Base-by-base conservation (phyloP, 2,113 vertebrate genomes). In the Myotis davidii region DNA sequence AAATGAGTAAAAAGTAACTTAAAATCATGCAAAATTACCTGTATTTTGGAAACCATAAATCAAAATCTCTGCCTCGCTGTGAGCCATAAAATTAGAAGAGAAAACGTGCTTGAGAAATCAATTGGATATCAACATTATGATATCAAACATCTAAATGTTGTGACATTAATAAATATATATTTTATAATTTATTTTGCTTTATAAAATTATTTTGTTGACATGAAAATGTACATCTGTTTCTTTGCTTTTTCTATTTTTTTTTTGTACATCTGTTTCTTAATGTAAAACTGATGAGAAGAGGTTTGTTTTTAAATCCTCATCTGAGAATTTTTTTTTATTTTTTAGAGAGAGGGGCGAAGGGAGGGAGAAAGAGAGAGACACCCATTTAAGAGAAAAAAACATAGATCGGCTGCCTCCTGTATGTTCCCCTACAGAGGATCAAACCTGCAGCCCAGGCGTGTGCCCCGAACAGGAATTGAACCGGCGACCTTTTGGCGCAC, bases 91-190 rank as follows among this genome's bases (percentile, higher is more conserved):
- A 73, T 74, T n/a, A 70, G 14, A 29, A 85, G 18, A 73, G 37
- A 74, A 74, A 64, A 79, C 29, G 10, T 92, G 64, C 37, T 65
- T 79, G 74, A 89, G 48, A 94, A 87, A 74, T 83, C 79, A 83
- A 64, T 5, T 56, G 20, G 54, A 9, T 73, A 59, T 37, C 67
- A 48, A 90, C 92, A 73, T 54, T n/a, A 34, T 61, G 73, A 11
- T 67, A n/a, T 87, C 74, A 92, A 42, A 90, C 85, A 77, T n/a
- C 59, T 32, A 61, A 65, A 69, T 54, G 76, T n/a, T 65, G 6
- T 83, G 9, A 54, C 39, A 23, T 91, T 96, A 91, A 37, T 77
- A 70, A 65, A 16, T 81, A 14, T 0, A 74, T 8, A 77, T 56
- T 37, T 84, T 77, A 9, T 17, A 3, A 81, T 72, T 32, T 67